These are phyloP conservation scores for Temnothorax ravouxi DNA, from an alignment of 2,888 invertebrate species.

Conservation along the genomic window DNA sequence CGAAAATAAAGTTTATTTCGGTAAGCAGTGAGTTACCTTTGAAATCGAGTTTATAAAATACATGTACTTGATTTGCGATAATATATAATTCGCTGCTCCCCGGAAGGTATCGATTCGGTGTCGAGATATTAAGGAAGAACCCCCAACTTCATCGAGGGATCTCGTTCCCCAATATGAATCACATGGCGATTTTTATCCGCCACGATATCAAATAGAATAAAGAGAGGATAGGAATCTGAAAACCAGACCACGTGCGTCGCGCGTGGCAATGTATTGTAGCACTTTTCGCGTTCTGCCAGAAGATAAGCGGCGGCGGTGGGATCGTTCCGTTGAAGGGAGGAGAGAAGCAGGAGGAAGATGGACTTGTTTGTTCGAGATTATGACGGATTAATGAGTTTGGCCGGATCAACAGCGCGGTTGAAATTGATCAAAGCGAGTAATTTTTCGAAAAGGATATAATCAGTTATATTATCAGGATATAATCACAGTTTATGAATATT, in stretches of 20 bases:
- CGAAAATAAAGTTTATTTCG: constrained; percentile 7
- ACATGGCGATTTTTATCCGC: neutral
- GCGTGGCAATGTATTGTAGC: constrained; percentile 2
- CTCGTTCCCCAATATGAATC: neutral
- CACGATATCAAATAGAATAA: constrained; percentile 21
- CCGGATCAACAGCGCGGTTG: constrained; percentile 44
- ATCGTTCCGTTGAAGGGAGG: neutral
- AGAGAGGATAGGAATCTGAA: neutral
- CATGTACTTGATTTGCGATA: neutral
- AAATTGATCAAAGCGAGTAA: constrained; percentile 43
- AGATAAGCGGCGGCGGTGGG: constrained; percentile 27
- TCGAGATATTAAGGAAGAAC: neutral
- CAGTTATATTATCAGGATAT: too few relatives aligned
- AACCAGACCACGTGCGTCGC: neutral
- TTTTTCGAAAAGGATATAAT: neutral
- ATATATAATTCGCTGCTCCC: neutral
- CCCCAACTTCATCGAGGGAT: neutral
- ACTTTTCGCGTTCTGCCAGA: constrained; percentile 14
- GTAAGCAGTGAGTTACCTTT: neutral
- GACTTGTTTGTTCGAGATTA: constrained; percentile 60
- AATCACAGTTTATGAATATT: constrained; percentile 1
- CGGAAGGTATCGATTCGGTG: neutral
- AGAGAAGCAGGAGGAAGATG: neutral
- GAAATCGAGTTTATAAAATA: neutral
- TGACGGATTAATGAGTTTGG: constrained; percentile 52